A percentile compares a stretch with the other conserved stretches of the same genome.
These are phyloP conservation scores for Danio jaintianensis DNA, from an alignment of 2,797 vertebrate genomes.

Conservation along the genomic window DNA sequence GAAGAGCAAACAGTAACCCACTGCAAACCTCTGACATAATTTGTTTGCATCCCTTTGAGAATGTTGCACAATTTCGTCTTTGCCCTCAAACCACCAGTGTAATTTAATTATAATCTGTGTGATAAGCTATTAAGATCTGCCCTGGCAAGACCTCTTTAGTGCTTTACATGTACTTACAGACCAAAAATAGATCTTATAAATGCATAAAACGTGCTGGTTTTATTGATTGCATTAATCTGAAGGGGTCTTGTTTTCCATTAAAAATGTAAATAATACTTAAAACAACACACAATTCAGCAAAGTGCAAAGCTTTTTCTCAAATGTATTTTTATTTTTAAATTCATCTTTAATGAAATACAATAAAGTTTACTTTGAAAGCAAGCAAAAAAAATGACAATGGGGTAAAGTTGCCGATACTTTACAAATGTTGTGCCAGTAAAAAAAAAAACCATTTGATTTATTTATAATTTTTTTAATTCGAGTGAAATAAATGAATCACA, in stretches of 20 bases:
- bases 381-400: too few species aligned
- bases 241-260: background rate
- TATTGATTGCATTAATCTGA: background rate
- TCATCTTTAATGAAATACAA: too few species aligned
- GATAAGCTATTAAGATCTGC: conserved; percentile 13
- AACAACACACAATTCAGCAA: background rate
- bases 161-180: background rate
- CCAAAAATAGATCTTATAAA: conserved; percentile 1
- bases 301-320: too few species aligned
- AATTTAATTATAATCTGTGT: conserved; percentile 33
- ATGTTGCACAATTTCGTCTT: conserved; percentile 18
- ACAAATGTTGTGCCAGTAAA: too few species aligned
- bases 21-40: conserved; percentile 21
- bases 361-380: too few species aligned
- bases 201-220: background rate
- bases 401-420: too few species aligned
- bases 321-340: too few species aligned
- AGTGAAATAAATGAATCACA: too few species aligned
- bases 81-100: conserved; percentile 28
- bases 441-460: too few species aligned
- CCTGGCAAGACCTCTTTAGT: background rate
- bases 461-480: too few species aligned
- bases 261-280: background rate
- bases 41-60: conserved; percentile 20
- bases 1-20: conserved; percentile 18